Evolutionary conservation across 2,797 vertebrate species (phyloP), one percentile per base, ranked within the genome.

Genomic region (Xyrichtys novacula): DNA sequence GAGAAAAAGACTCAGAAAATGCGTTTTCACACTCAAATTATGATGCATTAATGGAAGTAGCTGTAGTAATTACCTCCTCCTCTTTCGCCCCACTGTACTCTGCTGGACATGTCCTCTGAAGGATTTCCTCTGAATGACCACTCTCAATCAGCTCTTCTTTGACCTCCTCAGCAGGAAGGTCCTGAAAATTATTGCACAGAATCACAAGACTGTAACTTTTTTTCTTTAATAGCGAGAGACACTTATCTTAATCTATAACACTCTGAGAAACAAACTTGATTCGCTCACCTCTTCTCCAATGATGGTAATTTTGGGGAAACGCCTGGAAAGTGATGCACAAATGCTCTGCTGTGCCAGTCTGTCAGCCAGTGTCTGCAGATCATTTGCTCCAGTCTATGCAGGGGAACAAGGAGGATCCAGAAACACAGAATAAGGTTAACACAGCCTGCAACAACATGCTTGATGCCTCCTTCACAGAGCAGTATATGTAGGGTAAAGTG

Each of bases 311-410:
- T 95, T 95, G 4, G 98, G 97, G 81, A 98, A 99, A 43, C 84
- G 93, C 70, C 87, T 94, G 43, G 95, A 94, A 71, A 99, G 82
- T 5, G 97, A 99, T 0, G 96, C 92, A 68, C 96, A 98, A 53
- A 99, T 97, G 85, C 96, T 99, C 90, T 96, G 94, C 84, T 99
- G 98, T 19, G 94, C 97, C 50, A 98, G 75, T 39, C 97, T 92
- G 85, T 99, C 98, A 3, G 98, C 98, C 81, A 97, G 93, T 5
- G 98, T 99, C 93, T 99, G 97, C 78, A 99, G 89, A 89, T 99
- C 98, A 70, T 95, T 93, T 22, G 93, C 95, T 29, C 96, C 96
- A 0, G 93, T 95, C 98, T 99, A 74, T 28, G 53, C 23, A 73
- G n/a, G 44, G 28, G 20, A 2, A 39, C 38, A 62, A 5, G 10